Evolutionary conservation across 2,113 vertebrate species (phyloP).

Genomic region (Chelonoidis abingdonii): DNA sequence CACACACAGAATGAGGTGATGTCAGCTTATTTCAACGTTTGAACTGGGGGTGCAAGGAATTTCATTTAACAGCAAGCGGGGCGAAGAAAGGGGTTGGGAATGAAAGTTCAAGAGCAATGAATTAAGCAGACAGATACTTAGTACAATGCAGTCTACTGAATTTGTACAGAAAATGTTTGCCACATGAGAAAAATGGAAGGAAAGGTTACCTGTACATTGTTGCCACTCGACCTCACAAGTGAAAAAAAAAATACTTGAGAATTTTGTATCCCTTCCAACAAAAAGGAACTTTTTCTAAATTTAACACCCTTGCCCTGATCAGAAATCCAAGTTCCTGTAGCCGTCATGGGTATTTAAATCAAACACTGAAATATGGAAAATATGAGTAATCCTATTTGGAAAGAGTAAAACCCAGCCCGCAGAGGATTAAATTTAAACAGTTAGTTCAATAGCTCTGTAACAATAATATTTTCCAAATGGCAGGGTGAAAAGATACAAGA

Average conservation of each 20-base stretch:
- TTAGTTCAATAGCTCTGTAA: slow-evolving; percentile 20
- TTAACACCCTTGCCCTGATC: slow-evolving; percentile 42
- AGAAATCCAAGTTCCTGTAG: slow-evolving; percentile 54
- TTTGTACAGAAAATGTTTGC: neutral
- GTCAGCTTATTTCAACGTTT: neutral
- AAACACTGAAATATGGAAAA: slow-evolving; percentile 67
- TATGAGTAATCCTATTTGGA: slow-evolving; percentile 64
- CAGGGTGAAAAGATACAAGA: neutral
- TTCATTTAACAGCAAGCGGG: neutral
- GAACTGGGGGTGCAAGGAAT: neutral
- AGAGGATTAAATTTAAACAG: slow-evolving; percentile 55
- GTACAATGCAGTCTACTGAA: neutral
- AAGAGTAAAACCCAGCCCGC: slow-evolving; percentile 46
- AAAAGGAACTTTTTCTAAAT: neutral
- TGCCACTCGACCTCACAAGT: neutral
- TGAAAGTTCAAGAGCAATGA: neutral
- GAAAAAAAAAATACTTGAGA: neutral
- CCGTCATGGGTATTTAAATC: slow-evolving; percentile 47
- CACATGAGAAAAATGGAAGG: neutral
- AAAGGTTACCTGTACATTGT: neutral
- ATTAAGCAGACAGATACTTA: neutral
- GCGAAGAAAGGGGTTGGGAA: slow-evolving; percentile 19
- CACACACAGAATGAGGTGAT: neutral
- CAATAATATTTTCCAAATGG: slow-evolving; percentile 45
- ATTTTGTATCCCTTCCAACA: neutral